Evolutionary conservation across 1,140 invertebrate genomes (phyloP).

Genomic region (Drosophila auraria): DNA sequence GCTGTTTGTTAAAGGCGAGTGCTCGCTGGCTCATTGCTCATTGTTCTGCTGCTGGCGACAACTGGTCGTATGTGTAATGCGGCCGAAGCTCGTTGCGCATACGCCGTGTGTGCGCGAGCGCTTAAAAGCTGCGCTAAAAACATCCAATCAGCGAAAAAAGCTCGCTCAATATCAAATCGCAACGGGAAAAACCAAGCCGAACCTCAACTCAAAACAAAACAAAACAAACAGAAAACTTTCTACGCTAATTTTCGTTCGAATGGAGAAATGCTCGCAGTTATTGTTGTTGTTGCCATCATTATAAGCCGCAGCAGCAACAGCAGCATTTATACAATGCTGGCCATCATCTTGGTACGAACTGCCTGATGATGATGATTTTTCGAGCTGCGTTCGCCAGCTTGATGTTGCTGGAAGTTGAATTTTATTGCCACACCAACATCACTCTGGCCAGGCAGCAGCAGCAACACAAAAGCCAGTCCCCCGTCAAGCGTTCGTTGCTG

Average conservation of each 20-base stretch:
- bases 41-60: conserved; percentile 56
- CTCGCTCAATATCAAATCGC: conserved; percentile 22
- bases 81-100: conserved; percentile 72
- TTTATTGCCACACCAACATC: conserved; percentile 77
- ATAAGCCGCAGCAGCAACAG: conserved; percentile 51
- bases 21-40: conserved; percentile 43
- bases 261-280: conserved; percentile 64
- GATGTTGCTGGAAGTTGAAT: conserved; percentile 67
- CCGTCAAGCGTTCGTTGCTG: conserved; percentile 72
- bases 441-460: conserved; percentile 48
- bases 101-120: conserved; percentile 53
- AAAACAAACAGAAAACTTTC: conserved; percentile 66
- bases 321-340: conserved; percentile 50
- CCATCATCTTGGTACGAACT: conserved; percentile 53
- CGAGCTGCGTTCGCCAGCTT: conserved; percentile 60
- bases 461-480: conserved; percentile 55
- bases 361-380: conserved; percentile 61
- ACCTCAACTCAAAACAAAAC: conserved; percentile 37
- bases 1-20: conserved; percentile 23
- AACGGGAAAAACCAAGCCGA: conserved; percentile 29
- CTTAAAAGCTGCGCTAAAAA: conserved; percentile 41
- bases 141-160: conserved; percentile 45
- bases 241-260: conserved; percentile 71
- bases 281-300: conserved; percentile 65
- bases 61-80: conserved; percentile 70